phyloP scores from a whole-genome alignment of 1,140 invertebrate species.

The Saccostrea glomerata region DNA sequence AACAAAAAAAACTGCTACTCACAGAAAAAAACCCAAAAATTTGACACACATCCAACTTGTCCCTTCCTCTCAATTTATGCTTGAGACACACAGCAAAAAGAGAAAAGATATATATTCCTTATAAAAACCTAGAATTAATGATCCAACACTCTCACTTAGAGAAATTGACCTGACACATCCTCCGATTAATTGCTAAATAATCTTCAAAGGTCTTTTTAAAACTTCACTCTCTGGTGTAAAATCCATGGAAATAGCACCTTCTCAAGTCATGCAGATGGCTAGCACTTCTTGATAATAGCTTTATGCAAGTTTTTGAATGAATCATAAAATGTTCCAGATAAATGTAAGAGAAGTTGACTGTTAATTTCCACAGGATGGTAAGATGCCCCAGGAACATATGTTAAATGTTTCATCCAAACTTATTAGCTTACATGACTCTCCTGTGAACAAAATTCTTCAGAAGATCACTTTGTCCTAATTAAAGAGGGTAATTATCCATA shows the following conservation, averaged over 20 bases:
- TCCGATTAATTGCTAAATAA: slow-evolving; percentile 22
- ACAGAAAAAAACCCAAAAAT: background rate
- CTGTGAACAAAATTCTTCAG: background rate
- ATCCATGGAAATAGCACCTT: background rate
- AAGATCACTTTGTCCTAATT: background rate
- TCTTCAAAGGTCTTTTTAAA: slow-evolving; percentile 13
- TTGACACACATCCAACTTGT: background rate
- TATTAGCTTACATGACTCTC: slow-evolving; percentile 1
- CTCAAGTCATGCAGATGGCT: slow-evolving; percentile 25
- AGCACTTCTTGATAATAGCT: slow-evolving; percentile 26
- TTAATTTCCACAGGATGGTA: slow-evolving; percentile 31
- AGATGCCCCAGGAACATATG: slow-evolving; percentile 23
- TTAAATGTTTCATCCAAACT: slow-evolving; percentile 2
- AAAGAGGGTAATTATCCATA: background rate
- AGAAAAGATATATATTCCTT: background rate
- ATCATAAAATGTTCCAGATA: slow-evolving; percentile 12
- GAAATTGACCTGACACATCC: slow-evolving; percentile 30
- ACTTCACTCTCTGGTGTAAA: background rate
- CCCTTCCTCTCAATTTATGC: background rate
- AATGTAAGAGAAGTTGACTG: slow-evolving; percentile 13
- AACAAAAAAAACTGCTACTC: background rate
- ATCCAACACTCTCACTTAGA: background rate
- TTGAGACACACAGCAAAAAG: background rate
- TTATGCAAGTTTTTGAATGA: slow-evolving; percentile 25
- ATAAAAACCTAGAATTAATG: slow-evolving; percentile 13